These are phyloP conservation scores for Caenorhabditis tropicalis DNA, from an alignment of 1,140 invertebrate species.

Conservation along the genomic window DNA sequence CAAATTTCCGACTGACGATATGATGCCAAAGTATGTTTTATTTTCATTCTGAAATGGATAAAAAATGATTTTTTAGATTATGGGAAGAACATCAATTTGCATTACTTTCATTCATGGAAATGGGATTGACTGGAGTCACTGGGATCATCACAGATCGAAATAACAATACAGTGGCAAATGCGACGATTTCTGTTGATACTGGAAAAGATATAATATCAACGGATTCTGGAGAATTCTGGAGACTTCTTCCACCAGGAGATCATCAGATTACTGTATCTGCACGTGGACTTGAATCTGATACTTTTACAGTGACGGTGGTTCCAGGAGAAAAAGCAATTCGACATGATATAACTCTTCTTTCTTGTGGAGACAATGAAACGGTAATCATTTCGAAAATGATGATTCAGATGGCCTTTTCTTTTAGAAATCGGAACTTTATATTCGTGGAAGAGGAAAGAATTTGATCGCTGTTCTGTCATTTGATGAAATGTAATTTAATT, in stretches of 20 bases:
- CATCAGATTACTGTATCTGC: constrained; percentile 78
- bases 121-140: constrained; percentile 86
- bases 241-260: constrained; percentile 84
- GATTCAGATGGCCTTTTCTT: background rate
- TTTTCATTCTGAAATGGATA: background rate
- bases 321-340: background rate
- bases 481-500: constrained; percentile 17
- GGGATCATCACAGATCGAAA: constrained; percentile 84
- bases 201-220: constrained; percentile 80
- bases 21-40: constrained; percentile 76
- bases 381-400: background rate
- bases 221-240: constrained; percentile 87
- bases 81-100: constrained; percentile 89
- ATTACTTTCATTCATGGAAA: constrained; percentile 84
- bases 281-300: background rate
- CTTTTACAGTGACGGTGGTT: background rate
- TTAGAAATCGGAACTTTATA: constrained; percentile 11
- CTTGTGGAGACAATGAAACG: constrained; percentile 34
- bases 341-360: constrained; percentile 29
- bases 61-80: constrained; percentile 73
- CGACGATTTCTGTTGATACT: constrained; percentile 80
- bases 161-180: constrained; percentile 79
- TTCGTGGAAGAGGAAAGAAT: constrained; percentile 40
- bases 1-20: constrained; percentile 83
- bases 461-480: constrained; percentile 18